Evolutionary conservation across 2,113 vertebrate genomes (phyloP).

Genomic region (Gyps fulvus): DNA sequence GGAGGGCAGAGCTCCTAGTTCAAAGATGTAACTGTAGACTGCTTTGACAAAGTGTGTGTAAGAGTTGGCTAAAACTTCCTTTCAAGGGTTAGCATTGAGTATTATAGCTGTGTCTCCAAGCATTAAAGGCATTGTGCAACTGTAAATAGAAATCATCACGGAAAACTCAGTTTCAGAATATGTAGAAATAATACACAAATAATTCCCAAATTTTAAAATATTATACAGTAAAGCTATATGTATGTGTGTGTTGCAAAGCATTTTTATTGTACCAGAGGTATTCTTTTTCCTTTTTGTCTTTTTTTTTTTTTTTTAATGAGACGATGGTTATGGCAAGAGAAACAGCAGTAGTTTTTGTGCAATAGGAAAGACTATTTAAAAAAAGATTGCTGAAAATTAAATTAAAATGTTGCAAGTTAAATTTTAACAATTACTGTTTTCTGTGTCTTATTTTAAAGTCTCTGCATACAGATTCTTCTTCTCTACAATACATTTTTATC

Average conservation of each 20-base stretch:
- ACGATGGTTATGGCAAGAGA: neutral
- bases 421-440: neutral
- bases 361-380: neutral
- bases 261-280: neutral
- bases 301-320: neutral
- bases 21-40: rapidly evolving
- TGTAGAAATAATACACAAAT: neutral
- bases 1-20: neutral
- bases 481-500: neutral
- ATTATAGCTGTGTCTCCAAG: neutral
- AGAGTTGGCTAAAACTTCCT: neutral
- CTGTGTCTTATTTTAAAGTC: neutral
- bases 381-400: neutral
- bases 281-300: neutral
- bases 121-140: neutral
- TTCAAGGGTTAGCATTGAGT: neutral
- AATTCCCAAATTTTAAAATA: neutral
- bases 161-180: neutral
- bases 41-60: neutral
- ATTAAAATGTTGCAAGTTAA: neutral
- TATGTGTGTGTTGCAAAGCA: neutral
- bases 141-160: neutral
- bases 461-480: neutral
- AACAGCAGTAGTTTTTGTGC: neutral
- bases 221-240: neutral